Evolutionary conservation across 2,113 vertebrate genomes (phyloP).

Genomic region (Crotophaga sulcirostris): DNA sequence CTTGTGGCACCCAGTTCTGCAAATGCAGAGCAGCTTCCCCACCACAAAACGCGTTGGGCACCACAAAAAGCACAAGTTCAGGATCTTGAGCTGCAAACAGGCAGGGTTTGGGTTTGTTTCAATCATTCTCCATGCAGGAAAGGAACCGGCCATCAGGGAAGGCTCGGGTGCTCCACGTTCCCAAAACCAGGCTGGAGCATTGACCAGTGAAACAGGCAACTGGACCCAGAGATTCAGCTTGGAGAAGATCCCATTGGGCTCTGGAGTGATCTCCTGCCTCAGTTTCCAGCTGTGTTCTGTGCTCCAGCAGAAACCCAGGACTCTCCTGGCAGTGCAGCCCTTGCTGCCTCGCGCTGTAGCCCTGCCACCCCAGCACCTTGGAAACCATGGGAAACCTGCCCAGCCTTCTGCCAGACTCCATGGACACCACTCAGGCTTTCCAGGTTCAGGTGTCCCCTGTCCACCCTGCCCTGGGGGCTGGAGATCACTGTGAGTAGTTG

Average conservation of each 20-base stretch:
- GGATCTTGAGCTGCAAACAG: background rate
- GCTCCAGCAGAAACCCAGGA: rapidly evolving
- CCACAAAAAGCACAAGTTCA: background rate
- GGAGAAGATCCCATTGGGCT: background rate
- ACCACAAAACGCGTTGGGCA: rapidly evolving
- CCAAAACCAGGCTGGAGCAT: background rate
- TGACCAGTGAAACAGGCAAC: no score
- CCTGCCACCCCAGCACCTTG: background rate
- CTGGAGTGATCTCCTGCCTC: rapidly evolving
- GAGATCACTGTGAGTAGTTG: background rate
- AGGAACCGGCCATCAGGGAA: rapidly evolving
- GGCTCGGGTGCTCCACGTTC: background rate
- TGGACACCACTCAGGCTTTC: rapidly evolving
- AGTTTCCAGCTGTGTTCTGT: background rate
- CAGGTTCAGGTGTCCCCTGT: background rate
- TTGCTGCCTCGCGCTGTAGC: background rate
- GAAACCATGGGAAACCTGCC: rapidly evolving
- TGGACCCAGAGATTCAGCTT: background rate
- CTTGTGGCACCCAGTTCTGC: background rate
- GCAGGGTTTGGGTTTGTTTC: background rate
- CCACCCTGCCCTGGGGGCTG: rapidly evolving
- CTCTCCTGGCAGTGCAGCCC: background rate
- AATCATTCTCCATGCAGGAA: rapidly evolving
- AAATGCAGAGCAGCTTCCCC: background rate
- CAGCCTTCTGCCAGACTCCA: background rate